Evolutionary conservation across 2,888 invertebrate genomes (phyloP).

Genomic region (Watsonalla cultraria): DNA sequence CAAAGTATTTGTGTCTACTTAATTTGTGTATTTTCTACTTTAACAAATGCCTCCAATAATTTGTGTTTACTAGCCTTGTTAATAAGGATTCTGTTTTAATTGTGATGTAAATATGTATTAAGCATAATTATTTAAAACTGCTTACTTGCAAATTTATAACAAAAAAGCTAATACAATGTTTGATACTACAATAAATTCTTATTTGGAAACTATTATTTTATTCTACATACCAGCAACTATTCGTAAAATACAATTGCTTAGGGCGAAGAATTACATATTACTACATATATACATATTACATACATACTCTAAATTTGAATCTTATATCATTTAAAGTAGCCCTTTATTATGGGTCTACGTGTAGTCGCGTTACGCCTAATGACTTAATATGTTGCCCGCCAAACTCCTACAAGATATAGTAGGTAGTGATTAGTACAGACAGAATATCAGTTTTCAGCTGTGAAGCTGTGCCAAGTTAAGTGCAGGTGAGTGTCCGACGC

Average conservation of each 20-base stretch:
- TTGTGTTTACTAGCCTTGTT: not conserved
- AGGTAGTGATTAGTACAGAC: no score
- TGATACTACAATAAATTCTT: not conserved
- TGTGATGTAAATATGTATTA: not conserved
- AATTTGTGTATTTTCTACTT: slow-evolving; percentile 27
- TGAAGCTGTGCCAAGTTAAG: slow-evolving; percentile 53
- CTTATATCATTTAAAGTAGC: no score
- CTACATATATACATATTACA: no score
- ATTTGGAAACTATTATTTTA: not conserved
- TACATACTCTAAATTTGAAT: no score
- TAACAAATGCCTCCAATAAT: slow-evolving; percentile 15
- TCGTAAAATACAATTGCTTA: no score
- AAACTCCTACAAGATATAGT: no score
- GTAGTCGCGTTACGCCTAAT: no score
- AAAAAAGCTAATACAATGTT: not conserved
- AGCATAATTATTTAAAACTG: not conserved
- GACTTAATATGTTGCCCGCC: no score
- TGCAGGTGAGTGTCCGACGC: slow-evolving; percentile 66
- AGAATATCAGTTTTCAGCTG: slow-evolving; percentile 52
- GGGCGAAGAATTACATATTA: no score
- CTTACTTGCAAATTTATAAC: not conserved
- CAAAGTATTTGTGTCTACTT: slow-evolving; percentile 33
- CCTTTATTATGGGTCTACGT: no score
- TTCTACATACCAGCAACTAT: no score
- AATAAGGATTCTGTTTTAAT: not conserved